Conservation (phyloP, 2,113 vertebrate species). For the Forbesichthys agassizii region DNA sequence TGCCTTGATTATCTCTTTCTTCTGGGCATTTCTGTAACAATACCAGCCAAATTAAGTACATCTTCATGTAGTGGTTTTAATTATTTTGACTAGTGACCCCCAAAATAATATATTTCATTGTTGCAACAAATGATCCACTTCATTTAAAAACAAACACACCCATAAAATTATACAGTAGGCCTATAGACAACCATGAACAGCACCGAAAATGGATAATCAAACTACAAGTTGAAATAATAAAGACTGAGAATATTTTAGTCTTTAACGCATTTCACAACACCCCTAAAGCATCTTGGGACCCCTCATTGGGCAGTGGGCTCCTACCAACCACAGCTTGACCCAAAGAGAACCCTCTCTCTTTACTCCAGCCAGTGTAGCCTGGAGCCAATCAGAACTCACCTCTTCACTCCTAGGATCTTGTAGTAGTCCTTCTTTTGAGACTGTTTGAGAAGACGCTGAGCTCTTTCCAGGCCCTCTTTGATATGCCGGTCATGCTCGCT, state of each 20-base stretch:
- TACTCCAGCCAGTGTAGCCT: neutral
- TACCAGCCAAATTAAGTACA: neutral
- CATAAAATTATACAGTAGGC: too few species aligned
- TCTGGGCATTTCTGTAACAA: conserved; percentile 87
- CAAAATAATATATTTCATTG: neutral
- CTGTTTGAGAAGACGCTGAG: conserved; percentile 92
- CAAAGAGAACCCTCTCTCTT: neutral
- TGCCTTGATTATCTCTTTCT: conserved; percentile 97
- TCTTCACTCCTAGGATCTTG: conserved; percentile 98
- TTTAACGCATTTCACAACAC: too few species aligned
- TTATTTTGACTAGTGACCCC: neutral
- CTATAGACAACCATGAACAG: too few species aligned
- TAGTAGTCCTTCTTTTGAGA: conserved; percentile 97
- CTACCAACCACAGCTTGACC: neutral
- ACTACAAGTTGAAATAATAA: too few species aligned
- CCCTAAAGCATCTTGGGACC: too few species aligned
- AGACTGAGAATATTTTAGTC: too few species aligned
- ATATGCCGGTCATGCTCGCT: conserved; percentile 92
- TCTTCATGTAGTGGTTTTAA: neutral
- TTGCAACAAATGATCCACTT: too few species aligned
- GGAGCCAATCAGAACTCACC: conserved; percentile 70
- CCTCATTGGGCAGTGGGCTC: too few species aligned
- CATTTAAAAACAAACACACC: too few species aligned
- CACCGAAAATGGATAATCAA: too few species aligned
- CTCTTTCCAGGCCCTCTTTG: conserved; percentile 91